phyloP scores from a whole-genome alignment of 1,140 invertebrate genomes.

The Saccostrea cuccullata region DNA sequence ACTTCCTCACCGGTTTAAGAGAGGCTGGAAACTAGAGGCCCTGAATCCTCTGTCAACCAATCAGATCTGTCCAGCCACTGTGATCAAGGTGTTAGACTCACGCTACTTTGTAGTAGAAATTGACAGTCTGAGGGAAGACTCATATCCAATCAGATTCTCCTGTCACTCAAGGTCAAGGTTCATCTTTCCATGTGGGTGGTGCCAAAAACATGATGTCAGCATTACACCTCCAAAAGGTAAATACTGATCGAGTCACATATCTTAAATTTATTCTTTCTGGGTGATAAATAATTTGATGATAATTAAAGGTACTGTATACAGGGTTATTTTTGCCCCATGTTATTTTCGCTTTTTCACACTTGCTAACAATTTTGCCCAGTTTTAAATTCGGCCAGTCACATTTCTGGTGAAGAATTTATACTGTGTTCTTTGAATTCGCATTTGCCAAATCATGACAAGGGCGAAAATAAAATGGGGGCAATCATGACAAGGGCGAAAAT shows the following conservation, averaged over 20 bases:
- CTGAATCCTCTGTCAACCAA: conserved; percentile 84
- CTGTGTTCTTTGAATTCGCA: no score
- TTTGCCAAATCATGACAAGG: no score
- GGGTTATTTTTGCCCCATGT: no score
- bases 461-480: no score
- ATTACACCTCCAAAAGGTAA: conserved; percentile 75
- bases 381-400: no score
- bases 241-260: not conserved
- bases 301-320: no score
- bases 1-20: conserved; percentile 80
- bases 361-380: no score
- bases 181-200: conserved; percentile 78
- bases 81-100: conserved; percentile 84
- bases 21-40: conserved; percentile 86
- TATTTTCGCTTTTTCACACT: no score
- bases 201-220: conserved; percentile 71
- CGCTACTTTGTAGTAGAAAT: conserved; percentile 85
- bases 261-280: no score
- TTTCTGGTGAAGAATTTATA: no score
- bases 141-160: conserved; percentile 67
- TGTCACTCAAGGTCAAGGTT: conserved; percentile 74
- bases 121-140: conserved; percentile 64
- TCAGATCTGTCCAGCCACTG: conserved; percentile 85
- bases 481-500: no score
- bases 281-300: no score